Evolutionary conservation across 30 jellyfish, hydroid and myxozoan genomes (phyloP), one percentile per base, ranked within the genome.

Genomic region (Hydractinia echinata): DNA sequence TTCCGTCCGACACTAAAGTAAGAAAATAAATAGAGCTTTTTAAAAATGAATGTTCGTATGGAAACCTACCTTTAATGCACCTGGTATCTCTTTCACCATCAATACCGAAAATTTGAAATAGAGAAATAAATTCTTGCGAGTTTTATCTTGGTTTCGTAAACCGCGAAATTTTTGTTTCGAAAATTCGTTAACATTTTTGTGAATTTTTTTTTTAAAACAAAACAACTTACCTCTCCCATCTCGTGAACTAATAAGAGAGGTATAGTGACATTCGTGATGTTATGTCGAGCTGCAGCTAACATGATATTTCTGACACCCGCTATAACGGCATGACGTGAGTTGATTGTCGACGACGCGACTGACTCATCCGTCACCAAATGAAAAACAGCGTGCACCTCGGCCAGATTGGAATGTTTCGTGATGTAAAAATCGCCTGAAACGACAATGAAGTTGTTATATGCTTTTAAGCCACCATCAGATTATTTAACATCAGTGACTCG

Each of bases 261-360:
- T 52, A 92, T 81, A 5, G 96, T 84, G 55, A 92, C 64, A 18
- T 89, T 92, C 9, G 87, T 83, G 81, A 92, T 92, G 64, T 85
- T 92, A 76, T 92, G 95, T 5, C 96, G 86, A 5, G 98, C 95
- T 54, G 98, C 96, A 5, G 96, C 96, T n/a, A 85, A 83, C 76
- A 92, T 87, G 13, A 86, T 74, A 76, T 92, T 86, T 18, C 98
- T 86, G 30, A 92, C 80, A 56, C 98, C 98, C 51, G 85, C 81
- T 82, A 92, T 86, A 39, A 92, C 76, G 3, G 98, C 95, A 68
- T 92, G 98, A 14, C 98, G 87, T 6, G 98, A 92, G 44, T 92
- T 92, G 54, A 92, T 82, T 73, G 83, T 82, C 13, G 82, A 61
- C 44, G 66, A 71, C 69, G 69, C 84, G 51, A 92, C 92, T 9